phyloP scores from a whole-genome alignment of 2,888 invertebrate genomes.

The Caenorhabditis zanzibari region DNA sequence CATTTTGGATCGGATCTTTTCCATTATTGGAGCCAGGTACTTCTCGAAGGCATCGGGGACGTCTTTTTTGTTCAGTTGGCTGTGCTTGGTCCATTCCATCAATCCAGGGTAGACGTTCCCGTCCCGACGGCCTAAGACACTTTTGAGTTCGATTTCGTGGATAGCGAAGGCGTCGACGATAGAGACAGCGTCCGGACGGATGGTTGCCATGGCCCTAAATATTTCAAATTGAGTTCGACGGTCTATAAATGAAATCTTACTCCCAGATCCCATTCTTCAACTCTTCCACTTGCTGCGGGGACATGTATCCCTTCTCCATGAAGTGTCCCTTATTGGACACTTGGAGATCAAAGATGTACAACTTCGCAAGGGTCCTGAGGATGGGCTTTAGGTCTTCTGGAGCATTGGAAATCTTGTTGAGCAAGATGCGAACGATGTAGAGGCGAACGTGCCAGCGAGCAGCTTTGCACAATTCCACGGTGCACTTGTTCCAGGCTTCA shows the following conservation, averaged over 20 bases:
- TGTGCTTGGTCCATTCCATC: conserved; percentile 77
- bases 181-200: conserved; percentile 92
- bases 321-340: conserved; percentile 60
- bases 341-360: conserved; percentile 70
- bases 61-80: conserved; percentile 59
- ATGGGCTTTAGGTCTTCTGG: conserved; percentile 84
- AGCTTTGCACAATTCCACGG: conserved; percentile 90
- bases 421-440: conserved; percentile 89
- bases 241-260: background rate
- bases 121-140: conserved; percentile 83
- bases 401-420: conserved; percentile 79
- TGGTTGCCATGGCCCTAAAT: conserved; percentile 85
- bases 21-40: conserved; percentile 56
- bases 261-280: conserved; percentile 70
- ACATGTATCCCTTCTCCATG: conserved; percentile 76
- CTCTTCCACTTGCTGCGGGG: conserved; percentile 69
- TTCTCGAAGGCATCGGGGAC: conserved; percentile 59
- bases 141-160: conserved; percentile 84
- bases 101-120: conserved; percentile 83
- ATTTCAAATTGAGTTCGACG: background rate
- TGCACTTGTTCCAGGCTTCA: conserved; percentile 92
- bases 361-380: conserved; percentile 65
- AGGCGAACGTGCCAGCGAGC: conserved; percentile 93
- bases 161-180: conserved; percentile 93
- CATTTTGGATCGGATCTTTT: conserved; percentile 31